A percentile compares a stretch with the other conserved stretches of the same genome.
phyloP scores from a whole-genome alignment of 2,797 vertebrate species.

The Kryptolebias ocellatus region DNA sequence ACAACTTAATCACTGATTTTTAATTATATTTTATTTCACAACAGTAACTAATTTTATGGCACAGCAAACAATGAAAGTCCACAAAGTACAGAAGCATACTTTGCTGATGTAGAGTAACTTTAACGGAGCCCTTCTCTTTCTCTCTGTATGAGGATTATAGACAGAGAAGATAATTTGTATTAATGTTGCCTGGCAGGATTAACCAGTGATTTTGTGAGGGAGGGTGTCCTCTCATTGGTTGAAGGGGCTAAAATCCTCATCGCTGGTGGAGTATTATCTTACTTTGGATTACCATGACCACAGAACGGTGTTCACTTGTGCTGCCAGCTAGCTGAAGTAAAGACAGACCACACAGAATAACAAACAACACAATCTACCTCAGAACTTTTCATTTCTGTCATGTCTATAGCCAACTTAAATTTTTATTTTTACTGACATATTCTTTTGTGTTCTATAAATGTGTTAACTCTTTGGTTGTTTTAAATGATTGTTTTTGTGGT shows the following conservation, averaged over 20 bases:
- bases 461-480: too few species aligned
- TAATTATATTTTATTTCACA: constrained; percentile 7
- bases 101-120: constrained; percentile 2
- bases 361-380: too few species aligned
- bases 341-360: background rate
- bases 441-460: too few species aligned
- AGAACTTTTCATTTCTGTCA: too few species aligned
- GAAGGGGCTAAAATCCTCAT: constrained; percentile 32
- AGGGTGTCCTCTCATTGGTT: constrained; percentile 55
- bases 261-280: constrained; percentile 47
- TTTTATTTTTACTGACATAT: too few species aligned
- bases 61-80: background rate
- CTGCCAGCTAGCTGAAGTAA: constrained; percentile 4
- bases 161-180: constrained; percentile 52
- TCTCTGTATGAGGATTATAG: constrained; percentile 56
- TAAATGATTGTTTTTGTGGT: too few species aligned
- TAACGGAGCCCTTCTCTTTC: constrained; percentile 13
- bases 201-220: constrained; percentile 47
- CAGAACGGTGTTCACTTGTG: constrained; percentile 34
- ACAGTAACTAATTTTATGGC: background rate
- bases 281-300: constrained; percentile 58
- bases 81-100: background rate
- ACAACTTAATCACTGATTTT: background rate
- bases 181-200: constrained; percentile 55
- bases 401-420: too few species aligned